Percentiles rank a stretch among this genome's conserved stretches.
These are phyloP conservation scores for Physella acuta DNA, from an alignment of 1,140 invertebrate genomes.

Conservation along the genomic window DNA sequence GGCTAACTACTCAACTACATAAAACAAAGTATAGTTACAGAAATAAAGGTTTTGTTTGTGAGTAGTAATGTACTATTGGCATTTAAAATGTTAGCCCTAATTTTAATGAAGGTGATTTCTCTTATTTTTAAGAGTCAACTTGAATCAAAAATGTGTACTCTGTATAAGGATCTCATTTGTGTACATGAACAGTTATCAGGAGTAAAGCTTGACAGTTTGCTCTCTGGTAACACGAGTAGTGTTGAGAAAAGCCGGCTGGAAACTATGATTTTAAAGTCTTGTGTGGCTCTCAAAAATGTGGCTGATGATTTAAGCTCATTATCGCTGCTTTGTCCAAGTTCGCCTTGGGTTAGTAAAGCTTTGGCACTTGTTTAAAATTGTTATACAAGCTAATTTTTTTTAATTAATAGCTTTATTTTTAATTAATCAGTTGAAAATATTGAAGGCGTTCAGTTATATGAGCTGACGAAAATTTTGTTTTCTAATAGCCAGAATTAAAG, in stretches of 20 bases:
- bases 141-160: slow-evolving; percentile 41
- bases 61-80: neutral
- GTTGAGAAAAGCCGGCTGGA: slow-evolving; percentile 35
- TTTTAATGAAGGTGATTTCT: slow-evolving; percentile 3
- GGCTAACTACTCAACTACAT: too few species aligned
- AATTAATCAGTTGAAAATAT: too few species aligned
- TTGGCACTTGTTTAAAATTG: too few species aligned
- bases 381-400: too few species aligned
- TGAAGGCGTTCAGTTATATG: too few species aligned
- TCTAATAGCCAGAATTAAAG: slow-evolving; percentile 41
- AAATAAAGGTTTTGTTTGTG: neutral
- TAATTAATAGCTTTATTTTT: too few species aligned
- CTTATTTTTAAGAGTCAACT: slow-evolving; percentile 46
- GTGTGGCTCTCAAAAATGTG: slow-evolving; percentile 40
- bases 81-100: neutral
- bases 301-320: slow-evolving; percentile 40
- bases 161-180: slow-evolving; percentile 42
- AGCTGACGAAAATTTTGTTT: too few species aligned
- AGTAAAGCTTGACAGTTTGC: slow-evolving; percentile 14
- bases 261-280: slow-evolving; percentile 37
- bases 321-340: slow-evolving; percentile 45
- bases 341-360: slow-evolving; percentile 45
- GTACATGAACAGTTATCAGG: slow-evolving; percentile 29
- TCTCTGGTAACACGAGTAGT: slow-evolving; percentile 30
- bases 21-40: neutral